Percentiles rank a stretch among this genome's conserved stretches.
These are phyloP conservation scores for Acanthaster planci DNA, from an alignment of 35 echinoderm and acorn worm species.

Conservation along the genomic window DNA sequence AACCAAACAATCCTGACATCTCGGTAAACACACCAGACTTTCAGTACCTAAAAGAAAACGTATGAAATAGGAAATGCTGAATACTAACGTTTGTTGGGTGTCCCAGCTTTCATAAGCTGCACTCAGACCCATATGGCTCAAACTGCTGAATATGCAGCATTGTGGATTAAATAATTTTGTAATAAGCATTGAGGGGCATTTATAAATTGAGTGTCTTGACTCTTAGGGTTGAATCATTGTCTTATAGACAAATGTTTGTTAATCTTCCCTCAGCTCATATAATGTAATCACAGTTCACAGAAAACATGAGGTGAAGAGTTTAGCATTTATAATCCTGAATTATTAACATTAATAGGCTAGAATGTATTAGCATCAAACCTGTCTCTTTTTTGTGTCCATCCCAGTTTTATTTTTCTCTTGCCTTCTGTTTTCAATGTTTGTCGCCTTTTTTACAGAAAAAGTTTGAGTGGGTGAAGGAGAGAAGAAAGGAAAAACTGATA, in stretches of 20 bases:
- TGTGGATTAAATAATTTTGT: too few species aligned
- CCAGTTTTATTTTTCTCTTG: background rate
- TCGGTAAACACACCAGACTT: slow-evolving; percentile 39
- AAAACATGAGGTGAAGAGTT: background rate
- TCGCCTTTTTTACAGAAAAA: slow-evolving; percentile 55
- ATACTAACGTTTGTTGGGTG: background rate
- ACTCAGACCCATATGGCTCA: background rate
- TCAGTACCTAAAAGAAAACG: too few species aligned
- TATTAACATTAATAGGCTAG: background rate
- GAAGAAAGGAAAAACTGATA: slow-evolving; percentile 71
- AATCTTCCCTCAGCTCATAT: too few species aligned
- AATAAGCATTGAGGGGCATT: too few species aligned
- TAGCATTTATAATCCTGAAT: background rate
- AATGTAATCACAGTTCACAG: too few species aligned
- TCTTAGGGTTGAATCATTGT: too few species aligned
- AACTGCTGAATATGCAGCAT: too few species aligned
- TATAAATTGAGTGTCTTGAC: too few species aligned
- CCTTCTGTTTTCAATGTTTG: background rate
- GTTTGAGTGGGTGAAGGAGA: slow-evolving; percentile 68
- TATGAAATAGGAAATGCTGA: background rate
- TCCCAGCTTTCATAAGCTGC: background rate
- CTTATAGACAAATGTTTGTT: too few species aligned
- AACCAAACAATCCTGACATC: slow-evolving; percentile 77
- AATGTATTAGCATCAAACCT: background rate
- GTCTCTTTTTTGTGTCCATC: too few species aligned